Base-by-base conservation (phyloP, 2,113 vertebrate genomes). In the Corythornis vintsioides region DNA sequence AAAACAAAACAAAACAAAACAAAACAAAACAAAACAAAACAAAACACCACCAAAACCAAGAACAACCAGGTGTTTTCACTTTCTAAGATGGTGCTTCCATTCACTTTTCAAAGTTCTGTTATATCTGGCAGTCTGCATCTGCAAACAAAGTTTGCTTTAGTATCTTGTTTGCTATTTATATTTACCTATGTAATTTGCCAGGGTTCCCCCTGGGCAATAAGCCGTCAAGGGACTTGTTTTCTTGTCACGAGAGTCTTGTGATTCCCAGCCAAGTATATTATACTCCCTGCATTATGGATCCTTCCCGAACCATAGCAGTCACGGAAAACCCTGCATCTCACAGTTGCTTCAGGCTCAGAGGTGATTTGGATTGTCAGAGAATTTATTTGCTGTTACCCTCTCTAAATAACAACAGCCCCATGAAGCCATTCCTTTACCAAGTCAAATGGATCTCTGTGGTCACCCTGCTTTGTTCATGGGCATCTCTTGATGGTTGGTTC, bases 381-480 rank as follows among this genome's bases (percentile, higher is more conserved):
- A 45, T 57, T 65, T 18, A 22, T 38, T 42, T 33, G 29, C 43
- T 33, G 11, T 70, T 89, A 25, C 12, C 38, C 13, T 71, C 70
- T 85, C 50, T 18, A 74, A 77, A 82, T 15, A 56, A 22, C 13
- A 55, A 28, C 13, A 15, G n/a, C 35, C 67, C 79, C 61, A 35
- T 22, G 12, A 29, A 72, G 61, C 13, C 10, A 2, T 57, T 35
- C n/a, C 26, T 60, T 63, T n/a, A n/a, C 65, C 15, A 26, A 64
- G 59, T 18, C 22, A 42, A 40, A 14, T 25, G 13, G 35, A 2
- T 47, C 60, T 55, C 71, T 73, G 55, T 47, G 73, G 61, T 42
- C 69, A 16, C 43, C 22, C 40, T 31, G 45, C 19, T 3, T 3
- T 1, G 0, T 16, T 19, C 25, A 24, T 5, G 1, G 5, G 8